Base-by-base conservation (phyloP, 2,113 vertebrate species). In the Aleadryas rufinucha region DNA sequence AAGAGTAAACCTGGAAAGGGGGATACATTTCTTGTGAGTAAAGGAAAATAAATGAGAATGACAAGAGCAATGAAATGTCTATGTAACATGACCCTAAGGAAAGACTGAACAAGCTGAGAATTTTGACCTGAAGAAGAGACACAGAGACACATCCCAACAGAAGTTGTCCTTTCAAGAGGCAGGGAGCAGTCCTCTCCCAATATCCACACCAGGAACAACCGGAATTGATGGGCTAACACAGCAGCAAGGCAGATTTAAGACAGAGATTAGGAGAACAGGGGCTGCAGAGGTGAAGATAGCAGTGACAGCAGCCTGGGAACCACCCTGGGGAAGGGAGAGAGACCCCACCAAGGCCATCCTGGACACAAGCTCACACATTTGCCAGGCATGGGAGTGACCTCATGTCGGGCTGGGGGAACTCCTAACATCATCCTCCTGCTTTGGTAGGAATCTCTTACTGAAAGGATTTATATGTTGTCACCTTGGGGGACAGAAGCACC, bases 21-120 rank as follows among this genome's bases (percentile, higher is more conserved):
- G 23, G 37, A 61, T 81, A 49, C 17, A 37, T 89, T 68, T 89
- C 28, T 79, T 84, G 21, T 35, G 57, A 95, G n/a, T 53, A 57
- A 65, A 87, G 45, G 45, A 84, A 86, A 93, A 89, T 78, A 84
- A 93, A 93, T 64, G 72, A 94, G n/a, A 90, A 61, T 42, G 64
- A 88, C 68, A 79, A 76, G 56, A 88, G n/a, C 11, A 18, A 45
- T 91, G 76, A 88, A 94, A 94, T 42, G 74, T 64, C 60, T 87
- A 11, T 0, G 0, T 49, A 78, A 64, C 19, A 18, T 33, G 47
- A 91, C 84, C 52, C 69, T 60, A 39, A 75, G 28, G 56, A 70
- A 87, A 90, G 33, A 59, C 44, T 66, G 44, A 47, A 54, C 70
- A 75, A 96, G 20, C 33, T 79, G 61, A 21, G 53, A 6, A 33